Conservation (phyloP, 2,113 vertebrate species). For the Cricetomys ansorgei region DNA sequence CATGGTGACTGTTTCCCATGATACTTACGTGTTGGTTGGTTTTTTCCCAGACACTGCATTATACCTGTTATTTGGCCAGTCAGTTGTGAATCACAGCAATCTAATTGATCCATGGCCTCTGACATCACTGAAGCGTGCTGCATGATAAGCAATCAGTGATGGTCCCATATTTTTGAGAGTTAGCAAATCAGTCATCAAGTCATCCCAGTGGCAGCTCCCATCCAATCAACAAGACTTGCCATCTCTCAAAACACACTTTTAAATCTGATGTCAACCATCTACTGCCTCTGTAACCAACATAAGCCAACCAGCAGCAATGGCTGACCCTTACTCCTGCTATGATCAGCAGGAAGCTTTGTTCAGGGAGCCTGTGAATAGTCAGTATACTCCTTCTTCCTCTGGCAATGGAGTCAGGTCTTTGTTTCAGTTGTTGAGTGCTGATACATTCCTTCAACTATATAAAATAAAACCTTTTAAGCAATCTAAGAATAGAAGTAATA, state of each 20-base stretch:
- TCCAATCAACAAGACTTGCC: background rate
- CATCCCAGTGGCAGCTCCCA: background rate
- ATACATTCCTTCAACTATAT: background rate
- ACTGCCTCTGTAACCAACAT: background rate
- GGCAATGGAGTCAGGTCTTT: constrained; percentile 7
- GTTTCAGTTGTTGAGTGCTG: constrained; percentile 16
- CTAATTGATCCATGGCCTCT: background rate
- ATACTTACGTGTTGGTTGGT: background rate
- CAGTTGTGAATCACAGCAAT: background rate
- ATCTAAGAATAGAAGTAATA: constrained; percentile 7
- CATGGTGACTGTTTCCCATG: background rate
- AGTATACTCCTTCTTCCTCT: background rate
- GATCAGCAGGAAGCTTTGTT: background rate
- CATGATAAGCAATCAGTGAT: background rate
- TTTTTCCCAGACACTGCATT: background rate
- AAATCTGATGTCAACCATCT: background rate
- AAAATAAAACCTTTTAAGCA: constrained; percentile 17
- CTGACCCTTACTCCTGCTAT: background rate
- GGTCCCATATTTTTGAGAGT: background rate
- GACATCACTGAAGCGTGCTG: background rate
- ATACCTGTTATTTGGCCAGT: background rate
- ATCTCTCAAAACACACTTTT: background rate
- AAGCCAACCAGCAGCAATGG: background rate
- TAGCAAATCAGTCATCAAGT: background rate
- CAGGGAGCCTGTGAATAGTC: background rate